Evolutionary conservation across 2,888 invertebrate genomes (phyloP).

Genomic region (Hirtodrosophila histrioides): DNA sequence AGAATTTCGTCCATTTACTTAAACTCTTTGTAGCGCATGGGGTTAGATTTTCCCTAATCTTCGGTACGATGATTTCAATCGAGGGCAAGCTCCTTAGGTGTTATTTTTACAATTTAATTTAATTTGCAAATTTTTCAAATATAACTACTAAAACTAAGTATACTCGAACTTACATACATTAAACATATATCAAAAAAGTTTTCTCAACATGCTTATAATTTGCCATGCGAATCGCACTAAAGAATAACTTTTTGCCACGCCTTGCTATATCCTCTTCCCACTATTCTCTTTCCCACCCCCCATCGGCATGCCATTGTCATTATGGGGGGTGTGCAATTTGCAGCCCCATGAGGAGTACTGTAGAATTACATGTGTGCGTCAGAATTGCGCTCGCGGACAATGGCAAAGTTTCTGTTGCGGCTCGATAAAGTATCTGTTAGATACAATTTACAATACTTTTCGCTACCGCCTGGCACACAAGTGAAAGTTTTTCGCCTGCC

Average conservation of each 20-base stretch:
- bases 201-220: slow-evolving; percentile 42
- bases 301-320: slow-evolving; percentile 44
- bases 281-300: slow-evolving; percentile 14
- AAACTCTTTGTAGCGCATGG: no score
- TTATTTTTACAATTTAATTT: neutral
- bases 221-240: slow-evolving; percentile 44
- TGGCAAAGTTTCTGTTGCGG: slow-evolving; percentile 75
- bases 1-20: no score
- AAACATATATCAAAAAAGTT: slow-evolving; percentile 20
- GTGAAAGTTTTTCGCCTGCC: slow-evolving; percentile 65
- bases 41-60: no score
- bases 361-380: slow-evolving; percentile 29
- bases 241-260: slow-evolving; percentile 44
- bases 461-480: slow-evolving; percentile 45
- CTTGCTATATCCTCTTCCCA: neutral
- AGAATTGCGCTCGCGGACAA: slow-evolving; percentile 70
- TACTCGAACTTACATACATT: neutral
- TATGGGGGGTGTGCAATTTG: slow-evolving; percentile 54
- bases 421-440: slow-evolving; percentile 77
- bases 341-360: slow-evolving; percentile 31
- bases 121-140: no score
- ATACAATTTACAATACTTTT: slow-evolving; percentile 75
- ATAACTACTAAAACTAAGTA: neutral
- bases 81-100: neutral
- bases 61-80: no score